Base-by-base conservation (phyloP, 2,797 vertebrate genomes). In the Linurgus olivaceus region DNA sequence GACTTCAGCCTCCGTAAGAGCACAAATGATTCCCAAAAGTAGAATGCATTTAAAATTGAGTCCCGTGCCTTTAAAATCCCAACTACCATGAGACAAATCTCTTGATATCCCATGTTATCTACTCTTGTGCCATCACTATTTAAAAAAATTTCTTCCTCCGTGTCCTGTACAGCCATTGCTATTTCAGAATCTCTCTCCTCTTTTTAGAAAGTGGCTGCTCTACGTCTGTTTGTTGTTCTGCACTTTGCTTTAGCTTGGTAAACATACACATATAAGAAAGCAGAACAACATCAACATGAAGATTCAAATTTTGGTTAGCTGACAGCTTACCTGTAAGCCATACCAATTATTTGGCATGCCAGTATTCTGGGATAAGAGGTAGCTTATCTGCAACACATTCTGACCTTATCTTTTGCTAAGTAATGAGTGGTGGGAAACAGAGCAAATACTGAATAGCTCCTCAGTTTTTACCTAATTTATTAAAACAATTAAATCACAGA, bases 171-270 rank as follows among this genome's bases (percentile, higher is more conserved):
- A 74, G 71, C 23, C 78, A 90, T 88, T 90, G 84, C 24, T 59
- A 51, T 88, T 96, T 92, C 81, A 96, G 75, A 70, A 83, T 28
- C 19, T 90, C 71, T 40, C 52, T 79, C 55, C 67, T 91, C 55
- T 92, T 93, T 88, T 92, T 37, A 87, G 66, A 47, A 70, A 90
- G 61, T 47, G 86, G 58, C 35, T 86, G 67, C 26, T 91, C 72
- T 59, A 42, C 1, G 6, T 42, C 42, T 42, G 73, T 73, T 89
- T 93, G 74, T 47, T 91, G 68, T 52, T 96, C 79, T 58, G 71
- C 71, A 45, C 50, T 35, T 62, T 93, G 87, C 47, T 91, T 95
- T 75, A 93, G 26, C 73, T 88, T 82, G 59, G 25, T 61, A 92
- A 80, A 58, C 38, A 54, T 50, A 38, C 9, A 50, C 19, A 52